phyloP scores from a whole-genome alignment of 2,797 vertebrate species.

The Cryptoblepharus egeriae region DNA sequence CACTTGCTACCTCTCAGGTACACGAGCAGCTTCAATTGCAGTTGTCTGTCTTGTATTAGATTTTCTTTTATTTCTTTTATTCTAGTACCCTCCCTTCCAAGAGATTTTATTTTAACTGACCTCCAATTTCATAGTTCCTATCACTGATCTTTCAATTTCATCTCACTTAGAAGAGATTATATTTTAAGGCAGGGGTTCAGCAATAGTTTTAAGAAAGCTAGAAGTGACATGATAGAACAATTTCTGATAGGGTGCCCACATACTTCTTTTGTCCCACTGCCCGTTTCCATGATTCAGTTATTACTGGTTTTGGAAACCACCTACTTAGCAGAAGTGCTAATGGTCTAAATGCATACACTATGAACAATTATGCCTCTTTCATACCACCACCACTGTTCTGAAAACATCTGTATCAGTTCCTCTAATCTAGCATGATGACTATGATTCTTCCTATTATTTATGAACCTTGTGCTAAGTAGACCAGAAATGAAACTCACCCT shows the following conservation, averaged over 20 bases:
- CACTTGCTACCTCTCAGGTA: neutral
- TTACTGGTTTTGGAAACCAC: neutral
- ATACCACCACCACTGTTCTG: neutral
- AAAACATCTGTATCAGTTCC: neutral
- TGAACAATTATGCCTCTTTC: neutral
- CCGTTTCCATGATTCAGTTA: neutral
- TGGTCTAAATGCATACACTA: neutral
- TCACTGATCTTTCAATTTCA: neutral
- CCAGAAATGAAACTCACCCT: neutral
- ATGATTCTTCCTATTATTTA: neutral
- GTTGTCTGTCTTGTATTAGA: neutral
- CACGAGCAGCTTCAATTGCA: neutral
- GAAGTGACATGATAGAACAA: neutral
- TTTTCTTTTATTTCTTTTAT: neutral
- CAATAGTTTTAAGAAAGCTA: neutral
- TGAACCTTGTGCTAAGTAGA: neutral
- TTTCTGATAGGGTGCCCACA: neutral
- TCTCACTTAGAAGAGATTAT: neutral
- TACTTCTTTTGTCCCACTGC: neutral
- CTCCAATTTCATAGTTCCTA: neutral
- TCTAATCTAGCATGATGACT: neutral
- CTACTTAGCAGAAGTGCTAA: neutral
- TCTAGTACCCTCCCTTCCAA: neutral
- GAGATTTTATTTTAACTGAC: neutral
- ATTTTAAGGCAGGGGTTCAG: neutral